Conservation (phyloP, 2,113 vertebrate genomes). For the Glareola pratincola region DNA sequence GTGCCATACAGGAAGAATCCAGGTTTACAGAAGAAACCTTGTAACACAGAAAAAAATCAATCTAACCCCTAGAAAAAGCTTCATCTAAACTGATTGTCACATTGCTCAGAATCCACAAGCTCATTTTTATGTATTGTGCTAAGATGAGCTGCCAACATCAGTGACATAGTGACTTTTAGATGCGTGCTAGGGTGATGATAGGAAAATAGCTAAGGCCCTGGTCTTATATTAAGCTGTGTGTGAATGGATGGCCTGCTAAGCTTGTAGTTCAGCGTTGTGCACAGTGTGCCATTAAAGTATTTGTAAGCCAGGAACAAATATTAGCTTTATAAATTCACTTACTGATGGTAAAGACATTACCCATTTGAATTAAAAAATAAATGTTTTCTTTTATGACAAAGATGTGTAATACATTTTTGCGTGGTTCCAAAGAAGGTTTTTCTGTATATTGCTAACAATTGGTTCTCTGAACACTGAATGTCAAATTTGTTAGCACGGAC, state of each 20-base stretch:
- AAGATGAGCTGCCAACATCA: not conserved
- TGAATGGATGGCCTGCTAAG: not conserved
- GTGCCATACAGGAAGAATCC: not conserved
- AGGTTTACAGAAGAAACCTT: not conserved
- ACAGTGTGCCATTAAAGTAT: not conserved
- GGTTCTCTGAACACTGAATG: not conserved
- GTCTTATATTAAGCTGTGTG: not conserved
- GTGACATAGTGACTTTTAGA: not conserved
- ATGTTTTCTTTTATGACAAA: not conserved
- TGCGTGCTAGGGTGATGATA: not conserved
- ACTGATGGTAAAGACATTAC: not conserved
- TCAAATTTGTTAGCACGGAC: not conserved
- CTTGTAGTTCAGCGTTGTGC: not conserved
- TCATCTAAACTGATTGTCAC: not conserved
- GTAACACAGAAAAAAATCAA: not conserved
- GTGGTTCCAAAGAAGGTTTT: not conserved
- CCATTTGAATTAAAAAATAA: not conserved
- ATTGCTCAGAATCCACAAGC: not conserved
- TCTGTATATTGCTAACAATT: not conserved
- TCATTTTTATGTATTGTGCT: accelerated
- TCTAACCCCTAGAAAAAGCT: not conserved
- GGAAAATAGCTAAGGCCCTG: not conserved
- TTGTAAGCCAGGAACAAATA: not conserved
- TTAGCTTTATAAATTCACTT: not conserved
- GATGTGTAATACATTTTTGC: not conserved